Conservation (phyloP, 2,113 vertebrate species). For the Ciconia stormi region DNA sequence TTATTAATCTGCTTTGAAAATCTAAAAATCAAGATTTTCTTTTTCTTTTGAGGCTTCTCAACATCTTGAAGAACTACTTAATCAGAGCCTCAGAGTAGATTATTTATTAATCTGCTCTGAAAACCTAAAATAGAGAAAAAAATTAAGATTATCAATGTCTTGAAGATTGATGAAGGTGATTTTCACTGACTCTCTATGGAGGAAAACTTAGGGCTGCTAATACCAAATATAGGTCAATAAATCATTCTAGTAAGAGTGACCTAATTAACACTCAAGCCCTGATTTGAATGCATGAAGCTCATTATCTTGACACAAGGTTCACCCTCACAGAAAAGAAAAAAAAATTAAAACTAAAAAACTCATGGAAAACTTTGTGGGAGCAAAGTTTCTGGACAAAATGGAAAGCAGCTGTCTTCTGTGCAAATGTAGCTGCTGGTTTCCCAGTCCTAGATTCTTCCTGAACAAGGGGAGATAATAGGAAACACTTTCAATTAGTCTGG, state of each 20-base stretch:
- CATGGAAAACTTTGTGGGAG: background rate
- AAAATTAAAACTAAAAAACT: background rate
- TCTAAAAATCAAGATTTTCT: background rate
- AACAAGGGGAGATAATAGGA: background rate
- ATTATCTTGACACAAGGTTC: background rate
- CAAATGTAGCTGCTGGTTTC: background rate
- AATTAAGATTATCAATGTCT: conserved; percentile 1
- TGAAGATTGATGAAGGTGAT: conserved; percentile 36
- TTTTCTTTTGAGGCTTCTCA: background rate
- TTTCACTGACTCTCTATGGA: background rate
- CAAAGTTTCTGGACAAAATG: background rate
- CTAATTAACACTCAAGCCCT: conserved; percentile 31
- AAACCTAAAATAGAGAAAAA: conserved; percentile 26
- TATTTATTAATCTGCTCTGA: conserved; percentile 19
- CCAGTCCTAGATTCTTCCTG: background rate
- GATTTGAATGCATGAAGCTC: conserved; percentile 7
- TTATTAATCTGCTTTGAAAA: background rate
- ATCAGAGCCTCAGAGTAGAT: background rate
- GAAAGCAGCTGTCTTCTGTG: background rate
- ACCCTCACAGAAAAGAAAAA: background rate
- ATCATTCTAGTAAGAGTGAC: conserved; percentile 39
- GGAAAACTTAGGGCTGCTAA: background rate
- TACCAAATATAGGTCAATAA: conserved; percentile 42
- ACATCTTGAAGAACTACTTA: background rate
- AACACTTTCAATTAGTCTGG: background rate